These are phyloP conservation scores for Netelia fuscicornis DNA, from an alignment of 2,888 invertebrate species.

Conservation along the genomic window DNA sequence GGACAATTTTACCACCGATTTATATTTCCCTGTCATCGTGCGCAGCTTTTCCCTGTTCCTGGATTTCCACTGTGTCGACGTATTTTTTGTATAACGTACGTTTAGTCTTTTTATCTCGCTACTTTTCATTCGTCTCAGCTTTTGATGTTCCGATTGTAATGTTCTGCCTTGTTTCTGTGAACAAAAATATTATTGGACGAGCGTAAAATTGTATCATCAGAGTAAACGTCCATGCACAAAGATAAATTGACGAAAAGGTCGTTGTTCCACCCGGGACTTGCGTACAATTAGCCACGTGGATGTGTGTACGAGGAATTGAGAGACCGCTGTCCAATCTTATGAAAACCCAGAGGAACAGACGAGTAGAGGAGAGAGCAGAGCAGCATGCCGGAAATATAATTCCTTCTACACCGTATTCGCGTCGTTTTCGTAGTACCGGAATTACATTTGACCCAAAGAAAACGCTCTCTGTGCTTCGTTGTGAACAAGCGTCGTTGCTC, in stretches of 20 bases:
- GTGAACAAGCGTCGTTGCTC: not conserved
- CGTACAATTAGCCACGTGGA: not conserved
- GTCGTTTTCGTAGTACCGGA: slow-evolving; percentile 34
- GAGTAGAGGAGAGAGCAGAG: not conserved
- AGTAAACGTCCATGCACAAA: slow-evolving; percentile 12
- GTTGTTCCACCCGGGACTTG: slow-evolving; percentile 28
- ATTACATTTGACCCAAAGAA: slow-evolving; percentile 59
- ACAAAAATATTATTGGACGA: too few relatives aligned
- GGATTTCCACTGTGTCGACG: not conserved
- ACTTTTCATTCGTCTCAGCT: not conserved
- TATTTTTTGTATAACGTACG: not conserved
- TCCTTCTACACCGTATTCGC: slow-evolving; percentile 55
- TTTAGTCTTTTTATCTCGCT: not conserved
- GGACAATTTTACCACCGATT: slow-evolving; percentile 17
- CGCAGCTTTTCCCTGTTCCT: not conserved
- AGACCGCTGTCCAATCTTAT: slow-evolving; percentile 30
- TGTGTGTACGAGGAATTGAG: slow-evolving; percentile 1
- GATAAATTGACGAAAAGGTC: not conserved
- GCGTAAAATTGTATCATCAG: slow-evolving; percentile 1
- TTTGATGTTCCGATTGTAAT: too few relatives aligned
- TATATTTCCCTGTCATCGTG: not conserved
- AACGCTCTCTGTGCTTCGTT: not conserved
- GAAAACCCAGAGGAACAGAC: slow-evolving; percentile 27
- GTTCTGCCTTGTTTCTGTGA: too few relatives aligned
- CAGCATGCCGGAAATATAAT: slow-evolving; percentile 61